Percentiles rank a stretch among this genome's conserved stretches.
Conservation (phyloP, 2,888 invertebrate genomes). For the Trichogramma evanescens region DNA sequence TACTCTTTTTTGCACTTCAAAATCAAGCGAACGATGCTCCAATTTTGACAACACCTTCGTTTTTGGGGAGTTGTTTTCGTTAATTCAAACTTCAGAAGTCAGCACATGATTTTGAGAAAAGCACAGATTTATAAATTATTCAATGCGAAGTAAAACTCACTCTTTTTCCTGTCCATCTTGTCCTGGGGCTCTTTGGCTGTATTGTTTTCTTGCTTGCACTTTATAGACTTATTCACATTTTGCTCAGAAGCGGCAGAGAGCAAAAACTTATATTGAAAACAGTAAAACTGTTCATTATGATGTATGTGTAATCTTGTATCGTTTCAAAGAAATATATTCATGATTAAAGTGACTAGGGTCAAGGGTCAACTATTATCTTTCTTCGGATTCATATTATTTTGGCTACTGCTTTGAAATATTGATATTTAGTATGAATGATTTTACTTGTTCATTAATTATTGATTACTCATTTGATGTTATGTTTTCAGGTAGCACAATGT, state of each 20-base stretch:
- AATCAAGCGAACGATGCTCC: no score
- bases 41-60: no score
- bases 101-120: no score
- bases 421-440: not conserved
- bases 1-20: no score
- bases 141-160: not conserved
- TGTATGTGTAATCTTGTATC: slow-evolving; percentile 15
- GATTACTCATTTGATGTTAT: slow-evolving; percentile 2
- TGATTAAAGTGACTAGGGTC: not conserved
- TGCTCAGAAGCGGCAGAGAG: not conserved
- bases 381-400: not conserved
- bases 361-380: slow-evolving; percentile 15
- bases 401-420: not conserved
- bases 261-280: not conserved
- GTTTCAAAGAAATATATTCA: slow-evolving; percentile 7
- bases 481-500: slow-evolving; percentile 71
- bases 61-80: no score
- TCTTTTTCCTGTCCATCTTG: slow-evolving; percentile 8
- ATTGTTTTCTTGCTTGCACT: not conserved
- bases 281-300: slow-evolving; percentile 8
- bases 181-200: not conserved
- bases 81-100: no score
- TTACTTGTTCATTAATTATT: not conserved
- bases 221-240: slow-evolving; percentile 2
- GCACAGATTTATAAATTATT: no score